Evolutionary conservation across 2,888 invertebrate species (phyloP), one percentile per base, ranked within the genome.

Genomic region (Drosophila rellima): DNA sequence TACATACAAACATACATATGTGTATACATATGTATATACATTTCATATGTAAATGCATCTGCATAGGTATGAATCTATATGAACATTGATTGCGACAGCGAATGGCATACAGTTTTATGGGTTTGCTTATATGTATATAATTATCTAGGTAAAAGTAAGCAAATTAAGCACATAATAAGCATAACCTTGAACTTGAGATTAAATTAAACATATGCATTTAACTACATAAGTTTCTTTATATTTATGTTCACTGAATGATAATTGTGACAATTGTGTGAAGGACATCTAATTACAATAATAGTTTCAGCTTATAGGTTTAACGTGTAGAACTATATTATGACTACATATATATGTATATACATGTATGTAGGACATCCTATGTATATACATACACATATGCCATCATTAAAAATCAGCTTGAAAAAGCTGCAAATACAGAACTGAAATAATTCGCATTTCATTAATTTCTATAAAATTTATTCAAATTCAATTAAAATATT

Each of bases 121-220:
- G 42, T 42, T 42, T 13, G 13, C 15, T n/a, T n/a, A n/a, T n/a
- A 31, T 20, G 42, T 42, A 55, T 20, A 20, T 55, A 42, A 55
- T 31, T 33, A 55, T 42, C 42, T 40, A 23, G 13, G 44, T 26
- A 35, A 26, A 54, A 31, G 31, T 37, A 26, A 35, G 29, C 45
- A 44, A 39, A 23, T 42, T 20, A 23, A 23, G 55, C 48, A 51
- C 33, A 57, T 54, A 44, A 17, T 26, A 55, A 35, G 47, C 39
- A 61, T 57, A 80, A 74, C 80, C 80, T 81, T 81, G 80, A 81
- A 80, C 86, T 67, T 86, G 57, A 65, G 18, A 44, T 18, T 31
- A 31, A 29, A 29, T 52, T 37, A n/a, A 37, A 37, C 33, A 33
- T 33, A 33, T n/a, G 35, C n/a, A 47, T 10, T 17, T 29, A 29